Percentiles rank a stretch among this genome's conserved stretches.
Evolutionary conservation across 92 coral and sea anemone genomes (phyloP).

Genomic region (Epizoanthus fatuus): DNA sequence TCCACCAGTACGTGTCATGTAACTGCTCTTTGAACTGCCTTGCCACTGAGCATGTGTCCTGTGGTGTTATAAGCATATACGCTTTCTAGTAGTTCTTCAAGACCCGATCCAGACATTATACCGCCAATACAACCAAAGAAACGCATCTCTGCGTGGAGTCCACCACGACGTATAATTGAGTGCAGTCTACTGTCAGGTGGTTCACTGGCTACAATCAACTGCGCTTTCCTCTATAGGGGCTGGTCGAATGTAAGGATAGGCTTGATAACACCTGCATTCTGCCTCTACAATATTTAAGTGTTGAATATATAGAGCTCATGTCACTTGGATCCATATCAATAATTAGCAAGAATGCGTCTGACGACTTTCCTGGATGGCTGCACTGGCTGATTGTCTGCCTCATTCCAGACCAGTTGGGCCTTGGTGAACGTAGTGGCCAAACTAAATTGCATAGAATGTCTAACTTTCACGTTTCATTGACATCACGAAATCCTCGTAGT

Average conservation of each 20-base stretch:
- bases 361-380: constrained; percentile 49
- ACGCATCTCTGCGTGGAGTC: constrained; percentile 64
- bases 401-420: constrained; percentile 55
- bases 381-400: constrained; percentile 45
- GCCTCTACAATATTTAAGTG: constrained; percentile 43
- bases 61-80: constrained; percentile 58
- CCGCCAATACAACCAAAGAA: constrained; percentile 58
- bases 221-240: constrained; percentile 72
- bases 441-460: no score
- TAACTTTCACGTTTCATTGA: no score
- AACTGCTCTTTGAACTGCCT: constrained; percentile 42
- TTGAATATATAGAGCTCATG: constrained; percentile 54
- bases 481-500: no score
- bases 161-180: constrained; percentile 52
- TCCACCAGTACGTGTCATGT: background rate
- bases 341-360: background rate
- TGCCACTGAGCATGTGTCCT: constrained; percentile 58
- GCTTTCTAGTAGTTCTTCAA: constrained; percentile 55
- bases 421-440: no score
- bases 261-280: constrained; percentile 51
- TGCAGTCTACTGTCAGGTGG: constrained; percentile 32
- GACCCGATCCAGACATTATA: constrained; percentile 58
- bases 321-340: background rate
- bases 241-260: constrained; percentile 67
- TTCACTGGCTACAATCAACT: constrained; percentile 27